Evolutionary conservation across 2,797 vertebrate species (phyloP).

Genomic region (Hemitrygon akajei): DNA sequence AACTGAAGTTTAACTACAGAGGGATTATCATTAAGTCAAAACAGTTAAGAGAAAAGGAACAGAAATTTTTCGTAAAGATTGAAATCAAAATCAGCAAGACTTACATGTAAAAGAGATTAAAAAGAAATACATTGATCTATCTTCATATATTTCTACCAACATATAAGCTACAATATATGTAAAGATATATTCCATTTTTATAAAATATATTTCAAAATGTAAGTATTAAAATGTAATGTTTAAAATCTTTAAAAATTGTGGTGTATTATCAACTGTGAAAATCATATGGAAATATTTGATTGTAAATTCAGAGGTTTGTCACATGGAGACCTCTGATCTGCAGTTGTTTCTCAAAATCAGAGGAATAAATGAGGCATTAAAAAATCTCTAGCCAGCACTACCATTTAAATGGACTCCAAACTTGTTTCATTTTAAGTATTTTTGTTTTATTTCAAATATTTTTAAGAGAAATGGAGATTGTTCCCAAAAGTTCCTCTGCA

Average conservation of each 20-base stretch:
- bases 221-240: conserved; percentile 37
- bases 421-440: neutral
- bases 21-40: neutral
- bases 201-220: conserved; percentile 35
- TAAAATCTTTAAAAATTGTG: conserved; percentile 32
- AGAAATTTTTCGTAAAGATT: neutral
- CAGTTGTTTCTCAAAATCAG: conserved; percentile 17
- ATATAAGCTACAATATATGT: conserved; percentile 34
- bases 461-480: neutral
- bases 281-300: conserved; percentile 28
- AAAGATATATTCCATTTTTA: conserved; percentile 37
- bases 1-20: conserved; percentile 27
- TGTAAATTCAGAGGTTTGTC: neutral
- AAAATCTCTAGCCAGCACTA: conserved; percentile 6
- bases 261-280: conserved; percentile 34
- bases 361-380: conserved; percentile 15
- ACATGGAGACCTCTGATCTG: neutral
- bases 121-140: conserved; percentile 29
- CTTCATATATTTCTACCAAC: conserved; percentile 38
- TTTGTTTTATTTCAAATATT: neutral
- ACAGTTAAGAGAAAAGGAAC: neutral
- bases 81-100: conserved; percentile 24
- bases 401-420: conserved; percentile 20
- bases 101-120: conserved; percentile 17
- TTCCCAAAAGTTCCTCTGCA: neutral